phyloP scores from a whole-genome alignment of 2,888 invertebrate genomes.

The Prenolepis imparis region DNA sequence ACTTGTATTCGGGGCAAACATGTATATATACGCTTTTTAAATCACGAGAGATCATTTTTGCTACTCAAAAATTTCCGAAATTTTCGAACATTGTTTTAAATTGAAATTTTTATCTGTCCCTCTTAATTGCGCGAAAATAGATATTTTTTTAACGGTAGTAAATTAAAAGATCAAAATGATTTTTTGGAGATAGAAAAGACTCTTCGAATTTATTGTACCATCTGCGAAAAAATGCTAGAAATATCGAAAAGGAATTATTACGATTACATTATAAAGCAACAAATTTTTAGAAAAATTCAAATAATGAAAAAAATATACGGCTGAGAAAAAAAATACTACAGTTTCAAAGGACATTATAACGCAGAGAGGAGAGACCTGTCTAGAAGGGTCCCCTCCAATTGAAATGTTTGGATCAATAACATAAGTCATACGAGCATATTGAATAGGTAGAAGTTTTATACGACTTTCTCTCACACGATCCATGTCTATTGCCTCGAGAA shows the following conservation, averaged over 20 bases:
- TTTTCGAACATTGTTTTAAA: not conserved
- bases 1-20: not conserved
- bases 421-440: conserved; percentile 34
- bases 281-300: not conserved
- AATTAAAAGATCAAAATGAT: not conserved
- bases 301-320: not conserved
- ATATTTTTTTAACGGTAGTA: not conserved
- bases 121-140: not conserved
- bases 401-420: conserved; percentile 36
- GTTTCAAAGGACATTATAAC: conserved; percentile 16
- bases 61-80: not conserved
- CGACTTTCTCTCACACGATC: conserved; percentile 2
- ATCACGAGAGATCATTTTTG: not conserved
- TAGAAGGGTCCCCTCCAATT: conserved; percentile 26
- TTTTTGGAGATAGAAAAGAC: not conserved
- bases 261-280: not conserved
- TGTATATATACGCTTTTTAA: not conserved
- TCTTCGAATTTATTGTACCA: not conserved
- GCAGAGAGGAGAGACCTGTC: not conserved
- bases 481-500: not conserved
- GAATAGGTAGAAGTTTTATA: conserved; percentile 7
- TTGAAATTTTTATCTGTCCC: not conserved
- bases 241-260: not conserved
- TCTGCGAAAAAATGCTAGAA: not conserved
- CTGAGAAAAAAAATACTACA: not conserved